Percentiles rank a stretch among this genome's conserved stretches.
phyloP scores from a whole-genome alignment of 2,888 invertebrate species.

The Molanna angustata region DNA sequence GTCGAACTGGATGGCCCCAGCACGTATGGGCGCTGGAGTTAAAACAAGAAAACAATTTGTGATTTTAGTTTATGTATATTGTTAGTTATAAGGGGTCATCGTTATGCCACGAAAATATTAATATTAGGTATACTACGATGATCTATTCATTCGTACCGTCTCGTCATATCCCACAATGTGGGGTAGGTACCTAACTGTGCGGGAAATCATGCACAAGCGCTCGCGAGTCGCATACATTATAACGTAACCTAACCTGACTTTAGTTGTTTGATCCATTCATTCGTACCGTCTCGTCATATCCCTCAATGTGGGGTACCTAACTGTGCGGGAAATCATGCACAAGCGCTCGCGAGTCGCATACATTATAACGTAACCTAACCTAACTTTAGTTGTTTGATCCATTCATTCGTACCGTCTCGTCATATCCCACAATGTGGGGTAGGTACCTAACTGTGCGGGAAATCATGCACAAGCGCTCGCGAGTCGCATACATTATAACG shows the following conservation, averaged over 20 bases:
- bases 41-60: conserved; percentile 61
- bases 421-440: background rate
- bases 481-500: background rate
- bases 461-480: no score
- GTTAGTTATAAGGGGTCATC: no score
- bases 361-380: no score
- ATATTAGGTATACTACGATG: background rate
- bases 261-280: no score
- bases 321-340: background rate
- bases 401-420: background rate
- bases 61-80: no score
- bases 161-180: background rate
- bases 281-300: no score
- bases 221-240: background rate
- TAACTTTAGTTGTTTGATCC: no score
- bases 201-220: no score
- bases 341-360: background rate
- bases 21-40: conserved; percentile 92
- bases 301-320: no score
- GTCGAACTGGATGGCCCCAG: conserved; percentile 95
- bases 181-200: no score
- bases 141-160: background rate
- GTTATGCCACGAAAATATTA: background rate
- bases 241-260: background rate
- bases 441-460: no score